Conservation (phyloP, 2,113 vertebrate genomes). For the Falcunculus frontatus region DNA sequence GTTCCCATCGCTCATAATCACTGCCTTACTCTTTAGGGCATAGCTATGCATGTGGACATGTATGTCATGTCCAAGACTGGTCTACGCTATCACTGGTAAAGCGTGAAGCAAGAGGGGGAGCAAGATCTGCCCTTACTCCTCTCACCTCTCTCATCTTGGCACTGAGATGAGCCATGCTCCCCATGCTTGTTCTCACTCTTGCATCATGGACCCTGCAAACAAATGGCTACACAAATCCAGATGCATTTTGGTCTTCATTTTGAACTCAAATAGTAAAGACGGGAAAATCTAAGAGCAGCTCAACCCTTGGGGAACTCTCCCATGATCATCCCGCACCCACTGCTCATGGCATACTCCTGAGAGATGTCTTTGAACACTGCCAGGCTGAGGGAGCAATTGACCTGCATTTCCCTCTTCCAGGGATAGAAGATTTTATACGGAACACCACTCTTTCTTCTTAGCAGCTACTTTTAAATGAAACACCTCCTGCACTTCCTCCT, state of each 20-base stretch:
- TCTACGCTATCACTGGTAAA: background rate
- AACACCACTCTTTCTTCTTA: background rate
- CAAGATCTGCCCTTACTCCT: background rate
- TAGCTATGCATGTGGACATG: background rate
- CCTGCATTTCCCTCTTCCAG: background rate
- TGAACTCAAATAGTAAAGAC: background rate
- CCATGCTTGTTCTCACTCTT: background rate
- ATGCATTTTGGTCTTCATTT: background rate
- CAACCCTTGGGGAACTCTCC: background rate
- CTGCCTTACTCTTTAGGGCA: background rate
- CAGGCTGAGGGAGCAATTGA: background rate
- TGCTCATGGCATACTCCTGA: background rate
- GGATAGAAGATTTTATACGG: background rate
- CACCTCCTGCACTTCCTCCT: background rate
- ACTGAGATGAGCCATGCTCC: background rate
- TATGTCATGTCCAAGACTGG: background rate
- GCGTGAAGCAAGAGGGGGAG: background rate
- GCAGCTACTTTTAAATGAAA: background rate
- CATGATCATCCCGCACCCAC: background rate
- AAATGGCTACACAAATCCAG: background rate
- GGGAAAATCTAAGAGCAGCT: background rate
- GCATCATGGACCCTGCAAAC: background rate
- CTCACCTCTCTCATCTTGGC: background rate
- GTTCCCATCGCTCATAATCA: rapidly evolving
- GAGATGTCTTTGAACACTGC: background rate